Evolutionary conservation across 2,888 invertebrate genomes (phyloP), one percentile per base, ranked within the genome.

Genomic region (Sesia apiformis): DNA sequence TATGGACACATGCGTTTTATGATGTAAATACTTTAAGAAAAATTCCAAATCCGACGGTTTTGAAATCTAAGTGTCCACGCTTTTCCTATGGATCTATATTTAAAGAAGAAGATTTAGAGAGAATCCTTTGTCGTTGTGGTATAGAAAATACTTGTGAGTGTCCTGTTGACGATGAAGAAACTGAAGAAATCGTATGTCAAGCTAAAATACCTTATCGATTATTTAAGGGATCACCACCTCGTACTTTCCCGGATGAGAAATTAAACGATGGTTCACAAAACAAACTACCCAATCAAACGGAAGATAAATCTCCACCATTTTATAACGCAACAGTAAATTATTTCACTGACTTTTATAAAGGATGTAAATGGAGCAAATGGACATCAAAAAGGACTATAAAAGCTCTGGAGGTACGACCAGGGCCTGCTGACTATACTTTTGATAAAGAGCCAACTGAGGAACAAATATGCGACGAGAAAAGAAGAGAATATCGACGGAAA

Each of bases 291-390:
- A 55, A 63, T 0, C 53, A 60, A 56, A 52, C 57, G 40, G 56
- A 53, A 50, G 60, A 69, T 43, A 58, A 67, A 52, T 63, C 69
- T 49, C 81, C 80, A 23, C 77, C 77, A 6, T 81, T 85, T 63
- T 85, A 84, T 64, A 63, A 86, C 56, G 55, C 70, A 1, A 66
- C 59, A 53, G 70, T 81, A n/a, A 62, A 64, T 5, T 81, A 81
- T 54, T 69, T 67, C 3, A 78, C 80, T 38, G 63, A 70, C 41
- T 85, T 74, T 67, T 88, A 86, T 59, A 75, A 61, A 4, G 87
- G 87, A 4, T 87, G 86, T 49, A 87, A 86, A 74, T 86, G 87
- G 88, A 84, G 86, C 67, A 62, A 67, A 39, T 67, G 81, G 70
- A 78, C 73, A 54, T 69, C 79, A 8, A 66, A 65, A 56, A 67